phyloP scores from a whole-genome alignment of 1,140 invertebrate genomes.

The Scylla paramamosain region DNA sequence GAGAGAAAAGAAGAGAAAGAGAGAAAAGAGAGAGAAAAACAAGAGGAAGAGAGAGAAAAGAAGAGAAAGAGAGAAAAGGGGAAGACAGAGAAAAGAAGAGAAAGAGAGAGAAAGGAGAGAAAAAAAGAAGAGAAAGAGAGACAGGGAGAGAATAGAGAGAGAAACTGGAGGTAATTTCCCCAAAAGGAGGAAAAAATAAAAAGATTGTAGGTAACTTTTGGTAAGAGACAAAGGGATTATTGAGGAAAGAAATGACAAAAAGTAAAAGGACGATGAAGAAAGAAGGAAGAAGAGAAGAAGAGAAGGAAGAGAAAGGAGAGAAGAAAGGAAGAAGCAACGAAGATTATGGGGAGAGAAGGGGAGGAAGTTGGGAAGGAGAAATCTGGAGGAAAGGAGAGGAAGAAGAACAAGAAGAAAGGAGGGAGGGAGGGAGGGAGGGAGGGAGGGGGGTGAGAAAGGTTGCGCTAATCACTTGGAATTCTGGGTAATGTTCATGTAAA shows the following conservation, averaged over 20 bases:
- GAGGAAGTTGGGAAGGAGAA: slow-evolving; percentile 5
- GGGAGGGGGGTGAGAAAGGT: neutral
- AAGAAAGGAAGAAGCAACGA: neutral
- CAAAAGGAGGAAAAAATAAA: neutral
- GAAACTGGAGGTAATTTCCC: neutral
- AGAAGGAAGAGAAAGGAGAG: no score
- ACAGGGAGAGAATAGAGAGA: neutral
- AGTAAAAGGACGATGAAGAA: slow-evolving; percentile 14
- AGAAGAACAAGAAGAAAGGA: neutral
- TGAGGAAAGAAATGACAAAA: neutral
- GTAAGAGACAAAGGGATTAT: neutral
- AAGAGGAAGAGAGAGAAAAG: neutral
- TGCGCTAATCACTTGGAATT: no score
- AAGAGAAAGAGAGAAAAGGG: neutral
- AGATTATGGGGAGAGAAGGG: neutral
- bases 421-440: neutral
- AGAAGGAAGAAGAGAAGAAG: neutral
- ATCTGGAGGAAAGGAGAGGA: neutral
- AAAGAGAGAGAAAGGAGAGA: neutral
- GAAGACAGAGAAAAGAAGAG: neutral
- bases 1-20: neutral
- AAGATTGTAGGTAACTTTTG: neutral
- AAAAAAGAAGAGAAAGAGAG: neutral
- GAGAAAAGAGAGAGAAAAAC: neutral
- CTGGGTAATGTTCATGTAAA: no score